A percentile compares a stretch with the other conserved stretches of the same genome.
Evolutionary conservation across 2,797 vertebrate species (phyloP).

Genomic region (Anguilla obscura): DNA sequence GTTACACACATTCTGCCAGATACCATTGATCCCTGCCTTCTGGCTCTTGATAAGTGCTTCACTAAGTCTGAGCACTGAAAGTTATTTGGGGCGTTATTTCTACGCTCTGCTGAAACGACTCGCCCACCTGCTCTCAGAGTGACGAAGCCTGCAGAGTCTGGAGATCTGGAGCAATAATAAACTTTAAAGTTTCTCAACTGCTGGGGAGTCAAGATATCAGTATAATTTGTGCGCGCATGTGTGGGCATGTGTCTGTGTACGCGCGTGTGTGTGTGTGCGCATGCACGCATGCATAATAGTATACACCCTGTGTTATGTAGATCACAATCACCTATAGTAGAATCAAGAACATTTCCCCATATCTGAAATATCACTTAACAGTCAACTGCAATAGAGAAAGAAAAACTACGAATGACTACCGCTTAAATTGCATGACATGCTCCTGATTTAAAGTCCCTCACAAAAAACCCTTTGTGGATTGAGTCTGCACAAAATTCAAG

Average conservation of each 20-base stretch:
- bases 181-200: not conserved
- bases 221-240: not conserved
- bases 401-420: not conserved
- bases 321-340: not conserved
- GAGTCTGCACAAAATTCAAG: not conserved
- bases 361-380: slow-evolving; percentile 8
- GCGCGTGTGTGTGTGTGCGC: too few relatives aligned
- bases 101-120: not conserved
- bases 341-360: not conserved
- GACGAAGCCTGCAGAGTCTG: not conserved
- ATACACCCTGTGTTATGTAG: not conserved
- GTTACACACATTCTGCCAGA: not conserved
- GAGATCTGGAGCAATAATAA: not conserved
- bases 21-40: slow-evolving; percentile 14
- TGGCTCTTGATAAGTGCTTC: slow-evolving; percentile 25
- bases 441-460: not conserved
- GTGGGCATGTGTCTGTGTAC: not conserved
- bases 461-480: not conserved
- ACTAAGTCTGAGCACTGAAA: not conserved
- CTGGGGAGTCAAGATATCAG: not conserved
- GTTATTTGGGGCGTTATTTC: not conserved
- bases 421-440: not conserved
- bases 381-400: not conserved
- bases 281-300: not conserved
- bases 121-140: not conserved